Base-by-base conservation (phyloP, 2,797 vertebrate species). In the Dromococcyx pavoninus region DNA sequence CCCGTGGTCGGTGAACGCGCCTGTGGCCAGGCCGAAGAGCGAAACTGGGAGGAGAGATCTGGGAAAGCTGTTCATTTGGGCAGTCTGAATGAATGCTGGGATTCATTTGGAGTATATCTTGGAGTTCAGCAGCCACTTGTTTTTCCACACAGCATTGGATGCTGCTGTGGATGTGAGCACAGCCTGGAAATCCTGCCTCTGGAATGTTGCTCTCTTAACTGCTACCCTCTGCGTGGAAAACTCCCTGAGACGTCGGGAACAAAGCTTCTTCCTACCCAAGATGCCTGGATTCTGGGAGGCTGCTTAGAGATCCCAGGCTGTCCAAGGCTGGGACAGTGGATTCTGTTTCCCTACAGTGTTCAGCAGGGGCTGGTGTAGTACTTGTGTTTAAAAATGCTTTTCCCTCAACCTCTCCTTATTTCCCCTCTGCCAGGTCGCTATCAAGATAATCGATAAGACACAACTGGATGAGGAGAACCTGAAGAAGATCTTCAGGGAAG, bases 401-500 rank as follows among this genome's bases (percentile, higher is more conserved):
- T 51, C 33, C n/a, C 24, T 83, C 65, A 27, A 88, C 43, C 28
- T 48, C 19, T 28, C 41, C 7, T 33, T 50, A n/a, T 39, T 69
- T 30, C 33, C 41, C 5, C 69, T 66, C 72, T 70, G 35, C 72
- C 96, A 99, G 99, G 99, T 99, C 96, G 99, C 99, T 2, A 99
- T 99, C 95, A 99, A 99, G 98, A 99, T 99, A 57, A 99, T 99
- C 83, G 99, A 99, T 94, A 99, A 99, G 97, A 99, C 98, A 13
- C 99, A 99, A 98, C 97, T 99, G 97, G 99, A 99, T 33, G 99
- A 99, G 39, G 99, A 99, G 97, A 99, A 99, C 96, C 98, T 99
- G 95, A 99, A 99, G 98, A 99, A 99, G 98, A 99, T 99, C 91
- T 99, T 99, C 97, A 98, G 99, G 94, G 99, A 99, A 96, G 99